Evolutionary conservation across 2,888 invertebrate species (phyloP), one percentile per base, ranked within the genome.

Genomic region (Listrodromus nycthemerus): DNA sequence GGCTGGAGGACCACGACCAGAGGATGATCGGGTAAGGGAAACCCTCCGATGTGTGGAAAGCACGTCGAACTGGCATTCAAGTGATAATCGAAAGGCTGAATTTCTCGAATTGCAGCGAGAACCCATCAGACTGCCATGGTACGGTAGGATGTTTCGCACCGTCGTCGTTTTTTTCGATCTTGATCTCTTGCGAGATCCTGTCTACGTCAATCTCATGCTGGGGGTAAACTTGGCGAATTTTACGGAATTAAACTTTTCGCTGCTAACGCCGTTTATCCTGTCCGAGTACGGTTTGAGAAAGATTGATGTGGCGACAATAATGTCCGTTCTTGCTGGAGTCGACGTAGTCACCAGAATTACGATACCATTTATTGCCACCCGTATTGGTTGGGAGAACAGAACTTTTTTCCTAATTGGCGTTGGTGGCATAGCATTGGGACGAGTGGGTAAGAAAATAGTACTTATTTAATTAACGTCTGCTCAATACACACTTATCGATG

Each of bases 241-340:
- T 88, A 95, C 95, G 4, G 97, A 97, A 91, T 88, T 96, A 6
- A 97, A 97, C 91, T 97, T 97, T 90, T 96, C 96, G 1, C 95
- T 96, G 69, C 89, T 97, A 69, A 96, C 96, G 0, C 96, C 97
- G 0, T 96, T 96, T 85, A 96, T 97, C 87, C 93, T 97, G n/a
- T 94, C 94, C 21, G 96, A 96, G 88, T 96, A 95, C 88, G 95
- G 96, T 0, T 95, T 96, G 87, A 93, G 93, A 0, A 95, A 95
- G 87, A 88, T 94, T 3, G 94, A 96, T 92, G 95, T 96, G 0
- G 96, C 97, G 0, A 92, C 95, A 16, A 95, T 95, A 73, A 96
- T 96, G 96, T 96, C 96, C 0, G 92, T 96, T 58, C 93, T 96
- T 83, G 96, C 95, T 4, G 95, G 95, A 33, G 94, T 96, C 55